Base-by-base conservation (phyloP, 2,113 vertebrate species). In the Sporophila hypoxantha region DNA sequence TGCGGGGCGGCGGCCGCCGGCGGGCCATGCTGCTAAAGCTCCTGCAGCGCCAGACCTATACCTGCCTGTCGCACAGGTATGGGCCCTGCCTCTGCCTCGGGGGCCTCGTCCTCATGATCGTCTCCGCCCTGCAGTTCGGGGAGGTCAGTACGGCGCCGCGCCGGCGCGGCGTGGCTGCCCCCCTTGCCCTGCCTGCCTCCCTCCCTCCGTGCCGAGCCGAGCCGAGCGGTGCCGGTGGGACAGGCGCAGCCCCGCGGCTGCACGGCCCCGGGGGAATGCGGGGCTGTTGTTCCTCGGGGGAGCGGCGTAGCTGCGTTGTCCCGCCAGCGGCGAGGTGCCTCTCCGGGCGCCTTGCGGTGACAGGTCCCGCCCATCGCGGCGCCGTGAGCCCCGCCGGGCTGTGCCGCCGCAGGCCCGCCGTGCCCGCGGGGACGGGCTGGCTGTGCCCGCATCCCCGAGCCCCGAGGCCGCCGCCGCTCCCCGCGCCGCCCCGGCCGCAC, bases 91-190 rank as follows among this genome's bases (percentile, higher is more conserved):
- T 99, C 76, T 99, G 99, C 95, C 99, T 99, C 79, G 98, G 98
- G 46, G 98, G 99, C 78, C 94, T 99, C 84, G 98, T 99, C n/a
- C 98, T 99, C 94, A 98, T 98, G 98, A 98, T 99, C 81, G 98
- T 99, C 89, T 99, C 98, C 46, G 99, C 98, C 64, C 98, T 99
- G 93, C 99, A 99, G 96, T 99, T 99, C 62, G 99, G 99, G 95
- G 99, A 99, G 98, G 99, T 99, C 90, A 97, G 97, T 92, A 73
- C 82, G 76, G 49, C 26, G n/a, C 52, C 49, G 44, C 57, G 70
- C 34, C 56, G 57, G n/a, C 44, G 22, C 34, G 27, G 68, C 65
- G 37, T 13, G 69, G 44, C 85, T 41, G 42, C 23, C 13, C 76
- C 29, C 13, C 32, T 39, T 44, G 41, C n/a, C 22, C 10, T 47